phyloP scores from a whole-genome alignment of 2,888 invertebrate genomes.

The Aethes cnicana region DNA sequence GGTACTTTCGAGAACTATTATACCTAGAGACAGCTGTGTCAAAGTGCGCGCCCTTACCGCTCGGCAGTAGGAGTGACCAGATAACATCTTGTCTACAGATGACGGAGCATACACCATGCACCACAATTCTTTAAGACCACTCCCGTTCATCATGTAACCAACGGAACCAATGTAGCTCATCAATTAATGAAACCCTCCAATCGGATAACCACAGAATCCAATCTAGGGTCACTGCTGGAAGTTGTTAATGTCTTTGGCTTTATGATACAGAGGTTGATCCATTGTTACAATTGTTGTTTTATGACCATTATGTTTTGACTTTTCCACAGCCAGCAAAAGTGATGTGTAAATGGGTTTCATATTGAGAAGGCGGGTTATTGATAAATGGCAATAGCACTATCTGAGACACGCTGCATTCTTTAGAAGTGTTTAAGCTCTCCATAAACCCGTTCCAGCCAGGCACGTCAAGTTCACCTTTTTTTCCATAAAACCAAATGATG shows the following conservation, averaged over 20 bases:
- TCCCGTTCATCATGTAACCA: slow-evolving; percentile 52
- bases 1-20: too few species aligned
- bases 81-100: slow-evolving; percentile 48
- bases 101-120: slow-evolving; percentile 39
- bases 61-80: slow-evolving; percentile 47
- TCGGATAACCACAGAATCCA: too few species aligned
- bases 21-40: too few species aligned
- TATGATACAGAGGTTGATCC: slow-evolving; percentile 47
- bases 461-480: slow-evolving; percentile 42
- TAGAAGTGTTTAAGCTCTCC: slow-evolving; percentile 41
- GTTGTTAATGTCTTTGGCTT: slow-evolving; percentile 46
- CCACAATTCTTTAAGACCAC: slow-evolving; percentile 39
- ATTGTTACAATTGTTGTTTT: slow-evolving; percentile 43
- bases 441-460: slow-evolving; percentile 52
- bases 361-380: slow-evolving; percentile 45
- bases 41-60: slow-evolving; percentile 47
- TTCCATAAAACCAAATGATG: slow-evolving; percentile 44
- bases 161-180: slow-evolving; percentile 47
- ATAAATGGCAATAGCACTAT: slow-evolving; percentile 49
- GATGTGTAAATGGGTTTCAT: slow-evolving; percentile 44
- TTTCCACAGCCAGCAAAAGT: slow-evolving; percentile 37
- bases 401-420: slow-evolving; percentile 38
- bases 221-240: too few species aligned
- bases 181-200: slow-evolving; percentile 53
- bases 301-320: slow-evolving; percentile 32